Conservation (phyloP, 2,797 vertebrate species). For the Acropternis orthonyx region DNA sequence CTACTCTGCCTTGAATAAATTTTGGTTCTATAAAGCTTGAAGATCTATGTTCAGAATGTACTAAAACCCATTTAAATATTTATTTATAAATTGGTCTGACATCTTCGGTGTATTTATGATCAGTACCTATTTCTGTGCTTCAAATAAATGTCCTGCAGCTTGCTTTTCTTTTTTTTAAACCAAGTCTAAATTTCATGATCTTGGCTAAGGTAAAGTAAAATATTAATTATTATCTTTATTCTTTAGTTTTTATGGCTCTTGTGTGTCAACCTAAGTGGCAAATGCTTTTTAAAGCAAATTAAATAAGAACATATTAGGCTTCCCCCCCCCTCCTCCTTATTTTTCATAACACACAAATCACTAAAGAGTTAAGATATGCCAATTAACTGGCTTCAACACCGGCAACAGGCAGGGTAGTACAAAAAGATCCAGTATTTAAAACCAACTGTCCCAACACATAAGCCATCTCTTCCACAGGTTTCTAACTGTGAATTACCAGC, state of each 20-base stretch:
- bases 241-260: background rate
- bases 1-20: background rate
- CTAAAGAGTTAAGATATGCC: background rate
- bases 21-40: background rate
- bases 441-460: background rate
- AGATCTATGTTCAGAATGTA: background rate
- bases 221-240: background rate
- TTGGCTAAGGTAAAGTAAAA: background rate
- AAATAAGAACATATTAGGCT: background rate
- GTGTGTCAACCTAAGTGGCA: background rate
- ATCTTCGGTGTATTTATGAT: background rate
- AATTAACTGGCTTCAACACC: background rate
- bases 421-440: background rate
- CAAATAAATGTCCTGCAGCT: background rate
- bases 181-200: background rate
- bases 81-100: background rate
- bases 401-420: background rate
- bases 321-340: too few relatives aligned
- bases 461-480: background rate
- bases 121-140: background rate
- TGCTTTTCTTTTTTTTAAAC: background rate
- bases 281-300: background rate
- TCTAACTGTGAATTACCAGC: conserved; percentile 19
- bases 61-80: background rate
- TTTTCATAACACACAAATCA: background rate